Percentiles rank a stretch among this genome's conserved stretches.
These are phyloP conservation scores for Eulemur rufifrons DNA, from an alignment of 2,113 vertebrate species.

Conservation along the genomic window DNA sequence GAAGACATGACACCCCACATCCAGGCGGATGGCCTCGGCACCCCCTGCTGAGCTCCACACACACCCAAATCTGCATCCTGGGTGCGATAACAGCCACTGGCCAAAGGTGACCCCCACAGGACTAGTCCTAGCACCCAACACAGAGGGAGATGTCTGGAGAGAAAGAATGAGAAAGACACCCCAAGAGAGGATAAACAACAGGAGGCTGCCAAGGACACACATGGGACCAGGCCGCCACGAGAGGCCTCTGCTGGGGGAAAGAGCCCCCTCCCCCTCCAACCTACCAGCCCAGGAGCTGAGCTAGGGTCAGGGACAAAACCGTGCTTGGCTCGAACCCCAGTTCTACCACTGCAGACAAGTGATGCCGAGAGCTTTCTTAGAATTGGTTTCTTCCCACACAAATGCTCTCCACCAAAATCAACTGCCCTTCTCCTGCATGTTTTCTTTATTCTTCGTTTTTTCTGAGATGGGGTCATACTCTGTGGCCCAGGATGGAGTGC, in stretches of 20 bases:
- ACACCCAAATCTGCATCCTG: neutral
- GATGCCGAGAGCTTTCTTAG: neutral
- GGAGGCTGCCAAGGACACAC: rapidly evolving
- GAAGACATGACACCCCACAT: rapidly evolving
- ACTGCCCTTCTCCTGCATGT: no score
- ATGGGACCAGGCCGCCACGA: no score
- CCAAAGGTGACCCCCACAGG: no score
- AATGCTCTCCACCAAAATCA: neutral
- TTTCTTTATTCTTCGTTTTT: neutral
- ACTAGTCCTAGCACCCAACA: neutral
- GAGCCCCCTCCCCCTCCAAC: no score
- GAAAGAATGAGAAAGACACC: neutral
- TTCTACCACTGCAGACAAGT: rapidly evolving
- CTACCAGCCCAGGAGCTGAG: rapidly evolving
- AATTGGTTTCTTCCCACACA: neutral
- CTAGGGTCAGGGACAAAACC: rapidly evolving
- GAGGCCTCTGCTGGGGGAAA: no score
- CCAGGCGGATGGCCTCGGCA: rapidly evolving
- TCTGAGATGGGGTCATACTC: neutral
- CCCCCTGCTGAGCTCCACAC: no score
- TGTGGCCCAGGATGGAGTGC: neutral
- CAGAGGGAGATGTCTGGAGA: neutral
- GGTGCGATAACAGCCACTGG: neutral
- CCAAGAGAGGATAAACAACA: rapidly evolving
- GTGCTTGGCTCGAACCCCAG: rapidly evolving